Evolutionary conservation across 2,888 invertebrate genomes (phyloP).

Genomic region (Chromoteleia sp.): DNA sequence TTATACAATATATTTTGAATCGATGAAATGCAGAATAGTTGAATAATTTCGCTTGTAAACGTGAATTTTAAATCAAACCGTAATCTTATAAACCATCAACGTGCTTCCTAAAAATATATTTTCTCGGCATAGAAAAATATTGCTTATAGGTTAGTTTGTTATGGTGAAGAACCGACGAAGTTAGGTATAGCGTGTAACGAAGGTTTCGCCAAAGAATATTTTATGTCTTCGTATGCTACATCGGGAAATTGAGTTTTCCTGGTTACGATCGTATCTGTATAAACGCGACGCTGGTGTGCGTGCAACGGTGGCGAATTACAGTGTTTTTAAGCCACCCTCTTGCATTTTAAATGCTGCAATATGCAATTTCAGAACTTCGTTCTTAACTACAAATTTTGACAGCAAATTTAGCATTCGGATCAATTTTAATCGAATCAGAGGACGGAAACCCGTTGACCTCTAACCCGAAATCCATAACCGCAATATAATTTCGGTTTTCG

Average conservation of each 20-base stretch:
- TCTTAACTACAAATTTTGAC: not conserved
- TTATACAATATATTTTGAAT: constrained; percentile 26
- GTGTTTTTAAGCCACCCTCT: constrained; percentile 1
- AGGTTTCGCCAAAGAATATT: constrained; percentile 62
- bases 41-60: constrained; percentile 28
- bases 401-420: not conserved
- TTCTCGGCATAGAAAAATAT: constrained; percentile 48
- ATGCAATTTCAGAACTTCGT: not conserved
- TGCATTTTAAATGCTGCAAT: not conserved
- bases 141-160: constrained; percentile 61
- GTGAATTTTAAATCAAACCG: constrained; percentile 53
- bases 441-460: not conserved
- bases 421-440: constrained; percentile 1
- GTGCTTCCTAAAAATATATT: constrained; percentile 43
- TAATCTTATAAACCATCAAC: constrained; percentile 60
- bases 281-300: not conserved
- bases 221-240: constrained; percentile 62
- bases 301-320: constrained; percentile 10
- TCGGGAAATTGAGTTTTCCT: constrained; percentile 58
- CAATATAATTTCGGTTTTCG: constrained; percentile 36
- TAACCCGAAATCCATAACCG: not conserved
- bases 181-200: constrained; percentile 58
- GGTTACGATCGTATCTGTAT: constrained; percentile 56
- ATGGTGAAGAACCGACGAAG: constrained; percentile 34
- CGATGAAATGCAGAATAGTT: constrained; percentile 30